Evolutionary conservation across 2,888 invertebrate species (phyloP).

Genomic region (Metalampra italica): DNA sequence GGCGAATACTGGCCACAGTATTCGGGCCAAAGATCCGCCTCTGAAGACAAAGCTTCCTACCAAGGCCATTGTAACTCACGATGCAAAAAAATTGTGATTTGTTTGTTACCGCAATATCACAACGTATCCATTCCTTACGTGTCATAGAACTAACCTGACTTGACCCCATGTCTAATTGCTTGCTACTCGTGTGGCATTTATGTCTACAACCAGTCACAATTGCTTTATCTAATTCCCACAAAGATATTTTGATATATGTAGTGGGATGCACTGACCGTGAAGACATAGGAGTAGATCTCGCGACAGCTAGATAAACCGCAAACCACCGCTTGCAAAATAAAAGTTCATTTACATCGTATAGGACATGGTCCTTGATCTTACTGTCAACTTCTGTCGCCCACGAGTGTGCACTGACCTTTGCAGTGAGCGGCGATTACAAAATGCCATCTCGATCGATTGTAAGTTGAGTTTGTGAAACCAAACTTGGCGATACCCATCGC

Average conservation of each 20-base stretch:
- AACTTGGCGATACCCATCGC: conserved; percentile 12
- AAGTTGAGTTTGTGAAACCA: conserved; percentile 27
- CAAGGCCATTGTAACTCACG: conserved; percentile 30
- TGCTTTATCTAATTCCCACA: neutral
- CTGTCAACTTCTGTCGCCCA: conserved; percentile 27
- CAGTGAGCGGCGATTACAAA: conserved; percentile 38
- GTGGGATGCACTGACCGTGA: neutral
- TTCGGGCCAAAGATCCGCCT: conserved; percentile 21
- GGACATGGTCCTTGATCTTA: conserved; percentile 45
- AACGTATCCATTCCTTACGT: conserved; percentile 9
- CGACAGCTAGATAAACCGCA: conserved; percentile 16
- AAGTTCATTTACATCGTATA: conserved; percentile 6
- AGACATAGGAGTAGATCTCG: neutral
- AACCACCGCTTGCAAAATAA: conserved; percentile 18
- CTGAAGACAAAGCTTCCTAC: conserved; percentile 31
- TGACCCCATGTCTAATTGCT: conserved; percentile 19
- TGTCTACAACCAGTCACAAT: neutral
- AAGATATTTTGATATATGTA: neutral
- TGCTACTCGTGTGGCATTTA: conserved; percentile 8
- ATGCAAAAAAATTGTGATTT: conserved; percentile 21
- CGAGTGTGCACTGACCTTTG: conserved; percentile 36
- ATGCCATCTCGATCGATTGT: conserved; percentile 33
- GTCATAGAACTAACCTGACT: conserved; percentile 15
- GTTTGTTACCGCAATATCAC: conserved; percentile 3
- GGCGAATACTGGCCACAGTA: conserved; percentile 27